These are phyloP conservation scores for Sebastes alutus DNA, from an alignment of 2,797 vertebrate genomes.

Conservation along the genomic window DNA sequence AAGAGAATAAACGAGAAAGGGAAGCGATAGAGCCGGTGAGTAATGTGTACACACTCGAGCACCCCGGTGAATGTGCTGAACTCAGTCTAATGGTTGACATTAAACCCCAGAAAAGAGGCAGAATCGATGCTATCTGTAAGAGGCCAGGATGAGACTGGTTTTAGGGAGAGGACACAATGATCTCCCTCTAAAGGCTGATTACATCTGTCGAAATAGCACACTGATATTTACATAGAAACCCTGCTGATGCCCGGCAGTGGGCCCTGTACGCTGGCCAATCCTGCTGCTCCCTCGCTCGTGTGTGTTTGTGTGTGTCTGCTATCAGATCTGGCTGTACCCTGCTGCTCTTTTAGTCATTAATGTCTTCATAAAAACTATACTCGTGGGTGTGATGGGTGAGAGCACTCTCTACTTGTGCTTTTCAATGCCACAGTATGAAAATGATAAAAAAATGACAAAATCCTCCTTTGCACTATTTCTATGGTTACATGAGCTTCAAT, in stretches of 20 bases:
- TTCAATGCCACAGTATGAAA: neutral
- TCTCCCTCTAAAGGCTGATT: constrained; percentile 59
- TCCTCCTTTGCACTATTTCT: neutral
- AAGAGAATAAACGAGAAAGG: constrained; percentile 8
- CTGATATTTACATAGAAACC: constrained; percentile 65
- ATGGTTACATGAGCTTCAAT: neutral
- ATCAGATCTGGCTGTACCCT: constrained; percentile 31
- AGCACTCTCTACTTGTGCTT: neutral
- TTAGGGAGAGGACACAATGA: constrained; percentile 61
- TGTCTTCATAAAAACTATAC: constrained; percentile 21
- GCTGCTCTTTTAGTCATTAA: constrained; percentile 30
- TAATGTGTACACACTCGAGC: constrained; percentile 37
- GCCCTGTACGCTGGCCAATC: constrained; percentile 11
- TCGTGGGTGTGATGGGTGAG: neutral
- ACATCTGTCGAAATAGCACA: constrained; percentile 64
- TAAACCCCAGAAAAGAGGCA: constrained; percentile 50
- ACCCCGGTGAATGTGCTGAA: constrained; percentile 54
- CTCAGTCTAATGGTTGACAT: constrained; percentile 67
- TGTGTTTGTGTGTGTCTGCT: constrained; percentile 5
- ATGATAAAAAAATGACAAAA: neutral
- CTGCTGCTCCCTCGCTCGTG: neutral
- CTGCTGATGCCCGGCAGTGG: constrained; percentile 25
- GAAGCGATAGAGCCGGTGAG: constrained; percentile 30
- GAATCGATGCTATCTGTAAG: constrained; percentile 64
- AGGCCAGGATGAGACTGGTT: constrained; percentile 53